A percentile compares a stretch with the other conserved stretches of the same genome.
phyloP scores from a whole-genome alignment of 2,797 vertebrate species.

The Lacerta bilineata region DNA sequence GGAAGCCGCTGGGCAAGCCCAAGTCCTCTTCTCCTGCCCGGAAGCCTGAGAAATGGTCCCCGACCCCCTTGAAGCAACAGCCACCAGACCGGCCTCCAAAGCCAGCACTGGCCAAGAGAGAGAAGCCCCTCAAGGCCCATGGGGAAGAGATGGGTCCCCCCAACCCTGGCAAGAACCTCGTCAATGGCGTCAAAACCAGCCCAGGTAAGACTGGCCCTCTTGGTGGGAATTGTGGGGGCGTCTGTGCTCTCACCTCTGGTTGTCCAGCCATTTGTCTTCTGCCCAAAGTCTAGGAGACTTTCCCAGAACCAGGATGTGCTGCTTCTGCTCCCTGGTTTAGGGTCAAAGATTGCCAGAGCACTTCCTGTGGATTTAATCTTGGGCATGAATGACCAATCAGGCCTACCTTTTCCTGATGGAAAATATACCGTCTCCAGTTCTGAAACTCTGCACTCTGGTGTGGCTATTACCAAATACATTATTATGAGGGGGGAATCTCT shows the following conservation, averaged over 20 bases:
- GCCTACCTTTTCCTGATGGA: background rate
- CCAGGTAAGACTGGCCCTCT: slow-evolving; percentile 79
- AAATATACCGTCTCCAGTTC: background rate
- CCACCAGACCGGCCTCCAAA: slow-evolving; percentile 83
- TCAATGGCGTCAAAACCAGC: slow-evolving; percentile 88
- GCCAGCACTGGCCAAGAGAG: slow-evolving; percentile 84
- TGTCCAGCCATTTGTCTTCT: background rate
- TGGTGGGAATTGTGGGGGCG: background rate
- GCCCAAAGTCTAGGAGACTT: background rate
- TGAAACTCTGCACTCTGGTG: background rate
- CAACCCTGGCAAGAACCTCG: slow-evolving; percentile 86
- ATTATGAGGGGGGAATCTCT: background rate
- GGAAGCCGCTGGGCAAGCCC: slow-evolving; percentile 87
- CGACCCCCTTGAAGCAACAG: slow-evolving; percentile 87
- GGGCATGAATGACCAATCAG: too few species aligned
- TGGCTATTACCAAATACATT: background rate
- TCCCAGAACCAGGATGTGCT: too few species aligned
- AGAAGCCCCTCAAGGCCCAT: slow-evolving; percentile 85
- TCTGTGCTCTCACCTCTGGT: background rate
- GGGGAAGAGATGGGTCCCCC: slow-evolving; percentile 82
- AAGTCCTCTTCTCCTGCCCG: slow-evolving; percentile 91
- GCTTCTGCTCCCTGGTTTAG: too few species aligned
- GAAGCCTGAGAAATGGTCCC: slow-evolving; percentile 90
- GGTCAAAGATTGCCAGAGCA: too few species aligned
- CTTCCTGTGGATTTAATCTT: too few species aligned